Conservation (phyloP, 2,113 vertebrate genomes). For the Ploceus nigricollis region DNA sequence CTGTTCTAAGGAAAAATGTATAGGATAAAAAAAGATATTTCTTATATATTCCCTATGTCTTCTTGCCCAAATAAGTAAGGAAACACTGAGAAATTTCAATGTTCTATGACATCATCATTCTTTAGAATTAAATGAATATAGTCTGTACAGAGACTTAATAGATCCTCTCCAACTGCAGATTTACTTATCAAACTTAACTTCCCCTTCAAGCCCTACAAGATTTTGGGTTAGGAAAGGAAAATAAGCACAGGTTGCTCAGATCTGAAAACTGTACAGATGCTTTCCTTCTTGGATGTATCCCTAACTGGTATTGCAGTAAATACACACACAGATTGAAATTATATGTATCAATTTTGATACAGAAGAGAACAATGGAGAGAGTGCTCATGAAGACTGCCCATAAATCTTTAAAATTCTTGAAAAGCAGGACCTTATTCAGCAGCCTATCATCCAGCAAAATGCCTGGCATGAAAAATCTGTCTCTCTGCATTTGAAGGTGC, state of each 20-base stretch:
- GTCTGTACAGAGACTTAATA: neutral
- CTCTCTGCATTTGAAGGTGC: neutral
- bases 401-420: neutral
- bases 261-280: neutral
- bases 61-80: neutral
- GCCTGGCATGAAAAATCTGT: neutral
- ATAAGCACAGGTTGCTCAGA: neutral
- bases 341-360: neutral
- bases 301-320: neutral
- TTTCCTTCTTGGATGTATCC: neutral
- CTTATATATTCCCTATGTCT: neutral
- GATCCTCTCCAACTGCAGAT: neutral
- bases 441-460: neutral
- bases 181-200: neutral
- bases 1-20: neutral
- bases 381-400: neutral
- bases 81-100: neutral
- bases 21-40: neutral
- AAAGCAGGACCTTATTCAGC: neutral
- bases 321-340: neutral
- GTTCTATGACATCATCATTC: neutral
- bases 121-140: neutral
- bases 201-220: neutral
- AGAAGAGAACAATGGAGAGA: neutral
- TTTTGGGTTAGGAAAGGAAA: neutral